phyloP scores from a whole-genome alignment of 2,797 vertebrate genomes.

The Hylomyscus alleni region DNA sequence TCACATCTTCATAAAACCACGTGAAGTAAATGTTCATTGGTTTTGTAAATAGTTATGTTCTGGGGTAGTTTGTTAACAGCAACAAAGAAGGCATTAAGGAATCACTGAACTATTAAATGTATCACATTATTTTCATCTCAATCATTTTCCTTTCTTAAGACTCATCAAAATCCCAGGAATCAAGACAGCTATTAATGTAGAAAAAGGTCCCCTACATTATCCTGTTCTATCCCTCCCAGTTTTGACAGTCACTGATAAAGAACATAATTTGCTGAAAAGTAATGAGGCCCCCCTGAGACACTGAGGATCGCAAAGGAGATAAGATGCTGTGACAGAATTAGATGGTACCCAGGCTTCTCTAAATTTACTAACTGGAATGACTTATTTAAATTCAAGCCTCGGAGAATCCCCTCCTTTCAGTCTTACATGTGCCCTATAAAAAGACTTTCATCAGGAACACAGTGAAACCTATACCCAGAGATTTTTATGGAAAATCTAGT shows the following conservation, averaged over 20 bases:
- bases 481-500: constrained; percentile 48
- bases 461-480: not conserved
- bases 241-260: constrained; percentile 41
- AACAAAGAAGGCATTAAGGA: constrained; percentile 47
- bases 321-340: not conserved
- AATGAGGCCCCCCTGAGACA: constrained; percentile 16
- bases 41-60: constrained; percentile 11
- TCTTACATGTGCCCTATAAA: not conserved
- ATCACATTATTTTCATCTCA: constrained; percentile 12
- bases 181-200: constrained; percentile 38
- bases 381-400: constrained; percentile 1
- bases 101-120: constrained; percentile 51
- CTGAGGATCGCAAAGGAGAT: not conserved
- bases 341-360: not conserved
- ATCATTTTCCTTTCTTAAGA: constrained; percentile 39
- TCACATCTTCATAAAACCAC: not conserved
- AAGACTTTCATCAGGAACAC: not conserved
- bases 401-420: not conserved
- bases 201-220: constrained; percentile 7
- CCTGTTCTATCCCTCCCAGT: not conserved
- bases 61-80: not conserved
- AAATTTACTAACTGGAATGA: constrained; percentile 20
- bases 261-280: constrained; percentile 55
- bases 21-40: not conserved
- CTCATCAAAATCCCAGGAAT: constrained; percentile 32